phyloP scores from a whole-genome alignment of 2,113 vertebrate genomes.

The Melanostigma gelatinosum region DNA sequence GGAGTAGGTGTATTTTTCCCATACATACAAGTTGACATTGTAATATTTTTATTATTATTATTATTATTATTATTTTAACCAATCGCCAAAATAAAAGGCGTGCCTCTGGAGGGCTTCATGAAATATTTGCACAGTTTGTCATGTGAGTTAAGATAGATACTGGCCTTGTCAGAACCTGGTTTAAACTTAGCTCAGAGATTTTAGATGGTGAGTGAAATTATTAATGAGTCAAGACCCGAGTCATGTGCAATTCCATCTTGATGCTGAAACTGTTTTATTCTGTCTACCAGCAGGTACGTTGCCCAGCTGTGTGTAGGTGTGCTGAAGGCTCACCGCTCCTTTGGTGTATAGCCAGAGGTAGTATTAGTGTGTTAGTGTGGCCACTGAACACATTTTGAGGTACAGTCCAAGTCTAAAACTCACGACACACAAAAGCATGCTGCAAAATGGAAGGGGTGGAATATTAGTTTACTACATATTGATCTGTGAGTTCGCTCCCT shows the following conservation, averaged over 20 bases:
- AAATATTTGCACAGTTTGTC: background rate
- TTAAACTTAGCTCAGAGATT: background rate
- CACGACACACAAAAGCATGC: background rate
- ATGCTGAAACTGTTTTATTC: constrained; percentile 39
- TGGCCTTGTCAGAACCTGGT: background rate
- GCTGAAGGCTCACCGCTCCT: constrained; percentile 9
- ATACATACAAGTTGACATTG: background rate
- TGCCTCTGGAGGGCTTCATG: background rate
- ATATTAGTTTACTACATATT: background rate
- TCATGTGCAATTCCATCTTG: background rate
- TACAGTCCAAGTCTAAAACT: constrained; percentile 1
- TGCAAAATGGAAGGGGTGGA: background rate
- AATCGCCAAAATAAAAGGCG: background rate
- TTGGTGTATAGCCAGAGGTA: constrained; percentile 22
- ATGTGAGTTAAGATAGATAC: background rate
- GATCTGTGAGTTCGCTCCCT: background rate
- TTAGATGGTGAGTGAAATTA: background rate
- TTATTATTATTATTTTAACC: background rate
- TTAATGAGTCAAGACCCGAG: background rate
- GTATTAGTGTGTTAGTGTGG: constrained; percentile 30
- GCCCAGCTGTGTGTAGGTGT: constrained; percentile 15
- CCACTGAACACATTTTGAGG: background rate
- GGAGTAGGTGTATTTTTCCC: background rate
- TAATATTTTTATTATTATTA: background rate
- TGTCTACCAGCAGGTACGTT: constrained; percentile 81